Evolutionary conservation across 2,797 vertebrate genomes (phyloP).

Genomic region (Austrolebias charrua): DNA sequence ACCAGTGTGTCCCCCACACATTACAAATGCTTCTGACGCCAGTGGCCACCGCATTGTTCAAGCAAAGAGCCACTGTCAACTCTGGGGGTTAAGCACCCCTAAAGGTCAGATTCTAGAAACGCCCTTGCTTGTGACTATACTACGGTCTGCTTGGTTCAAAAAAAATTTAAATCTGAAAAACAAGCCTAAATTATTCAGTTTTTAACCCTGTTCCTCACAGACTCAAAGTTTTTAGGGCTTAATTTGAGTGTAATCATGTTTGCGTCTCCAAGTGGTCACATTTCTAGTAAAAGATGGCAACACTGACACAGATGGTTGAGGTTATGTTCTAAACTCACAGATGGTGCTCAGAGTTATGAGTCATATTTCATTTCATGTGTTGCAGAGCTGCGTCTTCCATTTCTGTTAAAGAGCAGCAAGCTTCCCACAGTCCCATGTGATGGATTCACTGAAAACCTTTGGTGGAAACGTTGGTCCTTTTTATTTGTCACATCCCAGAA

Average conservation of each 20-base stretch:
- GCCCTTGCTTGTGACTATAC: neutral
- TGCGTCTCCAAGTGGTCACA: conserved; percentile 31
- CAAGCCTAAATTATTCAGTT: conserved; percentile 3
- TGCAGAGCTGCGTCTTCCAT: conserved; percentile 34
- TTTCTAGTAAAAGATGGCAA: conserved; percentile 45
- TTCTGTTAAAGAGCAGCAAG: conserved; percentile 32
- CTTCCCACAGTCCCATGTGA: conserved; percentile 33
- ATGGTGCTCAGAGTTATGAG: conserved; percentile 62
- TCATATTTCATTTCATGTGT: conserved; percentile 58
- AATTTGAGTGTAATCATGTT: conserved; percentile 17
- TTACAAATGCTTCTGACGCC: too few relatives aligned
- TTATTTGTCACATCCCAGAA: conserved; percentile 33
- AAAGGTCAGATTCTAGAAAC: too few relatives aligned
- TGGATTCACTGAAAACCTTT: conserved; percentile 22
- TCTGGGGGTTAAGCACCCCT: too few relatives aligned
- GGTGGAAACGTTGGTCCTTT: conserved; percentile 11
- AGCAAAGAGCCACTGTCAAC: too few relatives aligned
- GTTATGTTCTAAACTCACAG: conserved; percentile 65
- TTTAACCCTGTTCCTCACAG: neutral
- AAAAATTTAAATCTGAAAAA: neutral
- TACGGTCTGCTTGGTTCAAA: neutral
- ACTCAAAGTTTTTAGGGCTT: conserved; percentile 5
- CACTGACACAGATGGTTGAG: conserved; percentile 66
- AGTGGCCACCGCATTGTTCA: too few relatives aligned
- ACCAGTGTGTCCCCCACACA: too few relatives aligned